Evolutionary conservation across 35 echinoderm and acorn worm species (phyloP).

Genomic region (Holothuria glaberrima): DNA sequence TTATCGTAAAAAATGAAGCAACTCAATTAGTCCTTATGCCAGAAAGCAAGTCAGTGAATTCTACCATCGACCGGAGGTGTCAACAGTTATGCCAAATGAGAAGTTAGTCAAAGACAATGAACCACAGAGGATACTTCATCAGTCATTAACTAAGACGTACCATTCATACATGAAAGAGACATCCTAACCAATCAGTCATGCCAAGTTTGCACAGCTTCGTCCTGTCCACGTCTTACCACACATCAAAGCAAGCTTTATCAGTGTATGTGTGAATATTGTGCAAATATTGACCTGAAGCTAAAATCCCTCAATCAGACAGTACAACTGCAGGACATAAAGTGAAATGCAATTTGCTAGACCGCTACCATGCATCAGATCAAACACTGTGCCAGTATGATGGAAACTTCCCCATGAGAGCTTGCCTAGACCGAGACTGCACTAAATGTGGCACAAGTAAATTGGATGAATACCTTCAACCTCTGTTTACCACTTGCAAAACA

Average conservation of each 20-base stretch:
- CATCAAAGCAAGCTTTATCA: slow-evolving; percentile 23
- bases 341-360: neutral
- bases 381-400: neutral
- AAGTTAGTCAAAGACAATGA: neutral
- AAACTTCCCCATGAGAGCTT: neutral
- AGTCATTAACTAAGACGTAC: too few relatives aligned
- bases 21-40: neutral
- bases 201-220: slow-evolving; percentile 34
- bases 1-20: neutral
- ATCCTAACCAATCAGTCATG: neutral
- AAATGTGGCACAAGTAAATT: neutral
- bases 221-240: slow-evolving; percentile 12
- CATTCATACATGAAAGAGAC: neutral
- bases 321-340: neutral
- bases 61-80: neutral
- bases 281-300: slow-evolving; percentile 18
- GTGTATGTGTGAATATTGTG: slow-evolving; percentile 47
- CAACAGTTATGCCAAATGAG: slow-evolving; percentile 18
- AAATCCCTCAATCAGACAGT: neutral
- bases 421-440: neutral
- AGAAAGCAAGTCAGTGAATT: neutral
- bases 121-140: neutral
- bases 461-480: neutral
- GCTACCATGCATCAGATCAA: neutral
- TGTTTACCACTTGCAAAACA: neutral